Base-by-base conservation (phyloP, 2,888 invertebrate species). In the Mimachlamys varia region DNA sequence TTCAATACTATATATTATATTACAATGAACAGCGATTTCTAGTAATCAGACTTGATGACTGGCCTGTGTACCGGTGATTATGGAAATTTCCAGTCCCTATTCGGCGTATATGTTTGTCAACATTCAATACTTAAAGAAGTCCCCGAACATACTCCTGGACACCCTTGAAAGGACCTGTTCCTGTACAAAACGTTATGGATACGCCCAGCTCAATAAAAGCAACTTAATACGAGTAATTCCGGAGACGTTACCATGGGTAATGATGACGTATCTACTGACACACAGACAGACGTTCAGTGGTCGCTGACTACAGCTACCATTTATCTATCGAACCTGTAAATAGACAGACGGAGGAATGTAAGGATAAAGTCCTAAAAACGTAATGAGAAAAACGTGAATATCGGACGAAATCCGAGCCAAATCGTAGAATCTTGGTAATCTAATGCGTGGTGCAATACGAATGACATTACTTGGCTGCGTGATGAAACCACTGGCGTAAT, bases 351-450 rank as follows among this genome's bases (percentile, higher is more conserved):
- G 76, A 33, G 33, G 33, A 33, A 76, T 12, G 12, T 10, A 76
- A 7, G 27, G 33, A 76, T 76, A 76, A 27, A 76, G 76, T 27
- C 76, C 33, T 76, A 76, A 76, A 44, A 33, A 76, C 33, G 76
- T 76, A 76, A 76, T 76, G 76, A 76, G 76, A 76, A 76, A 76
- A 44, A 76, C 76, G 13, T 33, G 76, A 76, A 33, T 76, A 76
- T 76, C 33, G 33, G 27, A 10, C 33, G 76, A 33, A 33, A 76
- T 76, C 76, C 27, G 76, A 33, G 76, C 33, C 76, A 4, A 76
- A 76, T 10, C 12, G 76, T 15, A 76, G 33, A 76, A 76, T 76
- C 27, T 33, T 15, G 13, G 76, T 76, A 76, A 76, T 76, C 27
- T 33, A 76, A 76, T 76, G 76, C 22, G 33, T 76, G 62, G 76